phyloP scores from a whole-genome alignment of 1,140 invertebrate genomes.

The Solen grandis region DNA sequence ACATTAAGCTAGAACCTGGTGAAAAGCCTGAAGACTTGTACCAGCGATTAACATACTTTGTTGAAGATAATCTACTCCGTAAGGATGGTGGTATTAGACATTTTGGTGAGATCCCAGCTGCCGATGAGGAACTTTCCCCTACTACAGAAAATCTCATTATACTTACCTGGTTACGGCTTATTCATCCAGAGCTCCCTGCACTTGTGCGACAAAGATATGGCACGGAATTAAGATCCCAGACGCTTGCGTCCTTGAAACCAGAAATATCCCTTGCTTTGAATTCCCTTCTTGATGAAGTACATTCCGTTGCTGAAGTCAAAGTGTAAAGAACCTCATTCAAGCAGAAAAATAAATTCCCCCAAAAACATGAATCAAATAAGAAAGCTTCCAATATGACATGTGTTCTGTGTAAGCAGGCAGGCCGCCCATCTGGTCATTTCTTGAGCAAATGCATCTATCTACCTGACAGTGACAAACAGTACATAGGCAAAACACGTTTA shows the following conservation, averaged over 20 bases:
- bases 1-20: slow-evolving; percentile 54
- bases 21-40: slow-evolving; percentile 60
- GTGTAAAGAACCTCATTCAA: not conserved
- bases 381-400: not conserved
- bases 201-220: slow-evolving; percentile 63
- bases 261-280: not conserved
- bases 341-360: too few species aligned
- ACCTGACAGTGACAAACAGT: too few species aligned
- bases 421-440: too few species aligned
- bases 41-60: slow-evolving; percentile 38
- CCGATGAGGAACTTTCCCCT: slow-evolving; percentile 61
- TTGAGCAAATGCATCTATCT: too few species aligned
- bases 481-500: too few species aligned
- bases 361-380: not conserved
- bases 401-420: not conserved
- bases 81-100: slow-evolving; percentile 39
- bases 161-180: slow-evolving; percentile 60
- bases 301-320: not conserved
- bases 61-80: slow-evolving; percentile 59
- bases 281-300: slow-evolving; percentile 53
- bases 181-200: slow-evolving; percentile 54
- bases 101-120: slow-evolving; percentile 28
- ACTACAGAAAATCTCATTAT: slow-evolving; percentile 64
- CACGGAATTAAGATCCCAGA: slow-evolving; percentile 47
- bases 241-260: not conserved